These are phyloP conservation scores for Xyliphius kryptos DNA, from an alignment of 2,113 vertebrate species.

Conservation along the genomic window DNA sequence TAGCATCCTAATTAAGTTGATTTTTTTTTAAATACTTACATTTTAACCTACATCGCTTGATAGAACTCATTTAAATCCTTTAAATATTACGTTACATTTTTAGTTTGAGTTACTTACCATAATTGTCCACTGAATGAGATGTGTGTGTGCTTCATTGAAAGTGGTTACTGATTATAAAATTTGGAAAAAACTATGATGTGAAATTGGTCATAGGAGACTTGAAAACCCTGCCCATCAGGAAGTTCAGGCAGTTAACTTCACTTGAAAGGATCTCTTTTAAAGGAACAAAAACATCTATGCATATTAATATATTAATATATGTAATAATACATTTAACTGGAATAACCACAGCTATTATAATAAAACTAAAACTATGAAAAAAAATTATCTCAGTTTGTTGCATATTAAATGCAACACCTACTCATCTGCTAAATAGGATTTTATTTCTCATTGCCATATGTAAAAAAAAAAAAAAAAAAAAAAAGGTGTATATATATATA, in stretches of 20 bases:
- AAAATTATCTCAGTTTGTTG: too few species aligned
- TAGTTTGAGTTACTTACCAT: constrained; percentile 32
- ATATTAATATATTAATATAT: background rate
- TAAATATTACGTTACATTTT: background rate
- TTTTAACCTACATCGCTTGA: too few species aligned
- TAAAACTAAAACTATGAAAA: too few species aligned
- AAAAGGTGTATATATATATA: too few species aligned
- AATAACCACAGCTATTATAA: too few species aligned
- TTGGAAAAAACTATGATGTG: background rate
- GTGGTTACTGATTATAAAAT: background rate
- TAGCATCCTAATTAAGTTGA: background rate
- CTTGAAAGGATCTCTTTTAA: background rate
- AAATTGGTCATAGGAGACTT: background rate
- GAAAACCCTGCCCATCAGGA: constrained; percentile 7
- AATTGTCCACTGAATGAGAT: background rate
- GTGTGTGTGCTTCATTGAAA: background rate
- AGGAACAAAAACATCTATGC: background rate
- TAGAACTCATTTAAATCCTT: background rate
- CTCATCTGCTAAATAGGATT: too few species aligned
- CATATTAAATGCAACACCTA: too few species aligned
- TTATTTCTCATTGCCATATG: too few species aligned
- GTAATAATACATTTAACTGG: too few species aligned
- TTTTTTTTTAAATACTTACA: background rate
- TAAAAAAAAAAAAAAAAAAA: too few species aligned
- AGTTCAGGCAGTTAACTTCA: background rate